Conservation (phyloP, 2,113 vertebrate species). For the Podarcis raffonei region DNA sequence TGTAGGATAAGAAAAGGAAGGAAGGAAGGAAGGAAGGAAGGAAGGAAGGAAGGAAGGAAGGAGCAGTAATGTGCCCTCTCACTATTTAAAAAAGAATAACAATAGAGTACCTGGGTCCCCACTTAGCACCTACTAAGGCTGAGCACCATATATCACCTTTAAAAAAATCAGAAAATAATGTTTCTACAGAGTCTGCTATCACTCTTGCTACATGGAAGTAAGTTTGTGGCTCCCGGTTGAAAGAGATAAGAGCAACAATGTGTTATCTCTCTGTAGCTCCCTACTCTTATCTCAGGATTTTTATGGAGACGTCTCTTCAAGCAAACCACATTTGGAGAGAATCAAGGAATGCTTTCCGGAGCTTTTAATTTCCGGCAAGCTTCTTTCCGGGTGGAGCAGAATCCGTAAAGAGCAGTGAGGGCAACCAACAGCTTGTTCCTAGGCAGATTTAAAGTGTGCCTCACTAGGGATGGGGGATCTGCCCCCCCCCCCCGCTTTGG, state of each 20-base stretch:
- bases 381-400: neutral
- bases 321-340: neutral
- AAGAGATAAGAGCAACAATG: neutral
- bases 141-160: neutral
- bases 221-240: neutral
- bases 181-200: neutral
- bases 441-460: neutral
- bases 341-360: neutral
- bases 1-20: no score
- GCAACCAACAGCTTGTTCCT: constrained; percentile 18
- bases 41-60: no score
- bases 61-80: no score
- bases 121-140: neutral
- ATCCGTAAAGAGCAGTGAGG: rapidly evolving
- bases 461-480: no score
- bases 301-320: neutral
- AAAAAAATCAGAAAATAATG: neutral
- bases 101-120: no score
- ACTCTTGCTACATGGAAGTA: neutral
- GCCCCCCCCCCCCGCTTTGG: no score
- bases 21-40: no score
- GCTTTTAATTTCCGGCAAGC: neutral
- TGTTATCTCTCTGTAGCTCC: neutral
- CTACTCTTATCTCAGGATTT: neutral
- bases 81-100: no score